Conservation (phyloP, 2,888 invertebrate species). For the Stenurella melanura region DNA sequence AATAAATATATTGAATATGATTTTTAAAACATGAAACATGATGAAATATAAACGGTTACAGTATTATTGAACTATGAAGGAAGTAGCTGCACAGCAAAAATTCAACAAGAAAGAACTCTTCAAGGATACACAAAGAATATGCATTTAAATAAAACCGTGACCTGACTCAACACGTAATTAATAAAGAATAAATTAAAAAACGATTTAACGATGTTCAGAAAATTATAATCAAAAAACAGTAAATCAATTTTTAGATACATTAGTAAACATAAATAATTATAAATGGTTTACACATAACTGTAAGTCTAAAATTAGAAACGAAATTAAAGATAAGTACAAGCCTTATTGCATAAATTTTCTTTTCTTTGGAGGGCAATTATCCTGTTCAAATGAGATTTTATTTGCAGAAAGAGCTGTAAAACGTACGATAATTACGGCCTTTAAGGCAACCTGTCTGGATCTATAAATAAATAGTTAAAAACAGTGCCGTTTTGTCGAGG, state of each 20-base stretch:
- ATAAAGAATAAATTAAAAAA: neutral
- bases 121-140: slow-evolving; percentile 14
- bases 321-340: slow-evolving; percentile 39
- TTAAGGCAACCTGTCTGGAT: slow-evolving; percentile 52
- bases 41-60: neutral
- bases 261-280: slow-evolving; percentile 10
- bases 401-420: slow-evolving; percentile 55
- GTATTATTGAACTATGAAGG: slow-evolving; percentile 20
- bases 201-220: slow-evolving; percentile 23
- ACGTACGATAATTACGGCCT: slow-evolving; percentile 53
- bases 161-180: slow-evolving; percentile 26
- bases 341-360: slow-evolving; percentile 36
- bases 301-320: slow-evolving; percentile 36
- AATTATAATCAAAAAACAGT: slow-evolving; percentile 29
- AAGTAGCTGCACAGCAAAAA: slow-evolving; percentile 12
- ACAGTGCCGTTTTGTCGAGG: slow-evolving; percentile 40
- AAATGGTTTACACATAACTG: slow-evolving; percentile 21
- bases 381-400: slow-evolving; percentile 38
- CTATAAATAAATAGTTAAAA: slow-evolving; percentile 51
- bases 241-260: slow-evolving; percentile 16
- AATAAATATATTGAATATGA: too few species aligned
- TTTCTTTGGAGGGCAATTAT: slow-evolving; percentile 43
- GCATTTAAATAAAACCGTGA: slow-evolving; percentile 14
- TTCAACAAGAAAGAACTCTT: slow-evolving; percentile 5
- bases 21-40: neutral